phyloP scores from a whole-genome alignment of 1,140 invertebrate species.

The Hylaeus anthracinus region DNA sequence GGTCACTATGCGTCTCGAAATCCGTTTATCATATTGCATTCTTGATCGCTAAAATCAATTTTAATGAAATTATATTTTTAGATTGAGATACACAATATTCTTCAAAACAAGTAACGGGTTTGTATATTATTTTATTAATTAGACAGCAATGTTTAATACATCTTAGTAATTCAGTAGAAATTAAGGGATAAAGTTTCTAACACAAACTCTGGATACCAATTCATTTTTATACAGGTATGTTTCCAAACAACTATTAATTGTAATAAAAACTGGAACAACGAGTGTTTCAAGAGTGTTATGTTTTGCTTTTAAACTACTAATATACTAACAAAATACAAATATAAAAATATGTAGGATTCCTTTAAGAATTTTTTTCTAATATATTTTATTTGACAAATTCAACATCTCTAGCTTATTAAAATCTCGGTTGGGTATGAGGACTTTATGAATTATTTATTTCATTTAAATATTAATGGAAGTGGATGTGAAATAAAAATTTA shows the following conservation, averaged over 20 bases:
- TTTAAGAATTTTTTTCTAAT: background rate
- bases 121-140: conserved; percentile 37
- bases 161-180: conserved; percentile 31
- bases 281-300: conserved; percentile 5
- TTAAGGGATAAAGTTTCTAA: conserved; percentile 22
- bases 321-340: conserved; percentile 9
- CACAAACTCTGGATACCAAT: conserved; percentile 14
- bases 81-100: conserved; percentile 29
- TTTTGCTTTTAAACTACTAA: conserved; percentile 8
- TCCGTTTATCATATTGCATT: conserved; percentile 5
- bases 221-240: conserved; percentile 26
- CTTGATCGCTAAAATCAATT: conserved; percentile 1
- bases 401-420: background rate
- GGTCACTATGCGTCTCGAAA: conserved; percentile 28
- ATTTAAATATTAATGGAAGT: conserved; percentile 43
- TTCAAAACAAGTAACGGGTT: conserved; percentile 31
- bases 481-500: conserved; percentile 27
- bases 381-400: background rate
- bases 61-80: conserved; percentile 38
- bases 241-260: conserved; percentile 5
- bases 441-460: conserved; percentile 15
- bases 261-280: background rate
- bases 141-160: conserved; percentile 23
- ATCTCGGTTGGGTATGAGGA: background rate
- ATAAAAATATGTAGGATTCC: conserved; percentile 15